Base-by-base conservation (phyloP, 1,140 invertebrate genomes). In the Drosophila rufa region DNA sequence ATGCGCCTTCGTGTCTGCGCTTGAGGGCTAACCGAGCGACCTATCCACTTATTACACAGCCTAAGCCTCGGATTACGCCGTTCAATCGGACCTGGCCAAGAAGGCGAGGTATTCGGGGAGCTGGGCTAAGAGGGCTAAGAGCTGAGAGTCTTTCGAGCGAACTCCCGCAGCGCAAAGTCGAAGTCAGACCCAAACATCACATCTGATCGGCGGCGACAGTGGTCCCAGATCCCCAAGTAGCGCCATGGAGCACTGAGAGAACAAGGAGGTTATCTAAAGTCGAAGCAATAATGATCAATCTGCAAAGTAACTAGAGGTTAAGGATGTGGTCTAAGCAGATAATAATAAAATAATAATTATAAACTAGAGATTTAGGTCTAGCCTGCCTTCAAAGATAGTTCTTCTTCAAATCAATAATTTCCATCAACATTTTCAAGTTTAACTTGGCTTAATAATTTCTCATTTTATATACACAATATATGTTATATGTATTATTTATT, bases 181-280 rank as follows among this genome's bases (percentile, higher is more conserved):
- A 55, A 22, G 30, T 25, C 65, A 51, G 65, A 56, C 53, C 67
- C 51, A 78, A 67, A 82, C 75, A 79, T 77, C 74, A 65, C 73
- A 70, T 61, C 74, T 64, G 82, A 85, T 85, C 79, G 47, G 62
- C 53, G 56, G 40, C 65, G 78, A 85, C 81, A 76, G 65, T 67
- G 40, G 60, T 46, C 19, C 50, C 42, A 42, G 19, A 25, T 56
- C 17, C 45, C 45, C 70, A 64, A 77, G 69, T 86, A 85, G 82
- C 82, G 82, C 82, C 82, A 86, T 53, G 66, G 43, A 9, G 6
- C 60, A 61, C 61, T 48, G 61, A 50, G 36, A 27, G 66, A 67
- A 57, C 55, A 17, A 7, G 9, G 11, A 30, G 6, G 3, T 1
- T 3, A 11, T 11, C 9, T 7, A n/a, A 6, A 27, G 0, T 17